Evolutionary conservation across 2,113 vertebrate species (phyloP).

Genomic region (Struthio camelus): DNA sequence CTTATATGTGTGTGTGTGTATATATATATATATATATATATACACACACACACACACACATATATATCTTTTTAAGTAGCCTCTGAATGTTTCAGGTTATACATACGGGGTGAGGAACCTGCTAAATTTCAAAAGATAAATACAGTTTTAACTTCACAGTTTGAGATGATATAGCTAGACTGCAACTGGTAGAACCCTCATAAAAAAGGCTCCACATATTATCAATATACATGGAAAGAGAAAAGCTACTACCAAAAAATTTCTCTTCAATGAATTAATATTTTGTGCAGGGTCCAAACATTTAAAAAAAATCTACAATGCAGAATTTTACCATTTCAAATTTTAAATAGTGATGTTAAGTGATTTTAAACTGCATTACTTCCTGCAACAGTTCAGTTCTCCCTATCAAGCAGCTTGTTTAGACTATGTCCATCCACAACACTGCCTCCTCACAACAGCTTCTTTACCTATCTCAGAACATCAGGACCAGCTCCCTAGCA

Average conservation of each 20-base stretch:
- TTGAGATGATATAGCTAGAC: background rate
- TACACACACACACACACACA: too few species aligned
- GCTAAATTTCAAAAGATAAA: background rate
- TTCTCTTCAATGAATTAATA: background rate
- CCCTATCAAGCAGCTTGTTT: background rate
- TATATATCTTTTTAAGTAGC: background rate
- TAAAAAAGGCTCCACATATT: background rate
- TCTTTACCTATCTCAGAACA: background rate
- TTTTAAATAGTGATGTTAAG: background rate
- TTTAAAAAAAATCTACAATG: background rate
- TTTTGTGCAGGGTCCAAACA: background rate
- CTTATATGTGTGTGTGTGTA: too few species aligned
- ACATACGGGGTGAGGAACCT: background rate
- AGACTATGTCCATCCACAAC: fast-evolving
- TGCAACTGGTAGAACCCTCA: background rate
- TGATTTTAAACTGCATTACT: background rate
- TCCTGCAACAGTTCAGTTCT: background rate
- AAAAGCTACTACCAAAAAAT: background rate
- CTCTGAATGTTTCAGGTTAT: background rate
- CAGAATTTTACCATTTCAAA: background rate
- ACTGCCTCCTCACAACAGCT: background rate
- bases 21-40: too few species aligned
- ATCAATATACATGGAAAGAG: background rate
- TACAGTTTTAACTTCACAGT: background rate
- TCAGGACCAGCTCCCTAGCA: background rate